Evolutionary conservation across 1,140 invertebrate species (phyloP), one percentile per base, ranked within the genome.

Genomic region (Sycobia sp.): DNA sequence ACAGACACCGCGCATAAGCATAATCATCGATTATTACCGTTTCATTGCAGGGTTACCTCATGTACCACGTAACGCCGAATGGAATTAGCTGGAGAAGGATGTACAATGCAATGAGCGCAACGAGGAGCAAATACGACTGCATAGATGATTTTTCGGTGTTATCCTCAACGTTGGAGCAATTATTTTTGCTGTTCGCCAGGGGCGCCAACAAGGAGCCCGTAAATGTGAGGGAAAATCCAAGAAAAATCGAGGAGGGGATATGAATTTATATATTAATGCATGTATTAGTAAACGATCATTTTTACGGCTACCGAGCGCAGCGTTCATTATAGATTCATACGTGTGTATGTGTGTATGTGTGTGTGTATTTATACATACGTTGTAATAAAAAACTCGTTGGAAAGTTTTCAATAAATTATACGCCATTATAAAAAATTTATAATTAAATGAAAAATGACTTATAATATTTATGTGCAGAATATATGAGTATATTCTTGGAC

Each of bases 161-260:
- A 43, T 80, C 79, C 2, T 75, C 80, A 13, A 81, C 78, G 1
- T 68, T 82, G 27, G 80, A 82, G 20, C 79, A 82, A 57, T 61
- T 82, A 29, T 82, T 82, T 49, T 72, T 82, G 29, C 75, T 81
- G 47, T 81, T 82, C 51, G 80, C 80, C 20, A 75, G 75, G 54
- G 71, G 72, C 51, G 67, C 46, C 32, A 43, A 50, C 49, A 34
- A 34, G 11, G 47, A 39, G 13, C 10, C 11, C 0, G 4, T 20
- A 20, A 49, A 0, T 16, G 5, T 32, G 22, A n/a, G n/a, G n/a
- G n/a, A n/a, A n/a, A 49, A 18, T 8, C n/a, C 27, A 7, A 20
- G 27, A 27, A 18, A 49, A 32, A 18, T 49, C n/a, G n/a, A n/a
- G n/a, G n/a, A n/a, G n/a, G n/a, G n/a, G n/a, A n/a, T n/a, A n/a